Percentiles rank a stretch among this genome's conserved stretches.
Conservation (phyloP, 2,888 invertebrate species). For the Rhamnusium bicolor region DNA sequence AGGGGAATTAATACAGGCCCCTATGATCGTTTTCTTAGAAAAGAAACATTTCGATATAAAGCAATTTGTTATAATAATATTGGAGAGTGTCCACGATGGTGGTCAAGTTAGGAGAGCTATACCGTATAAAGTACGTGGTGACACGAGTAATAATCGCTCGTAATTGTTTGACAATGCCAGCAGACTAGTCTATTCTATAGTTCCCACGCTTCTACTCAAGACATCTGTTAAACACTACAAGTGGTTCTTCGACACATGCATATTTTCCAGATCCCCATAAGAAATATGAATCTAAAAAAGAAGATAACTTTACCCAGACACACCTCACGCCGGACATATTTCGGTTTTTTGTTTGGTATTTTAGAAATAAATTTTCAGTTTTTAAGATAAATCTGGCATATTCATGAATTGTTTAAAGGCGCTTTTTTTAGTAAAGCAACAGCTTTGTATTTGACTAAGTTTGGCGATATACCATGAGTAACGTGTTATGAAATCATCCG, state of each 20-base stretch:
- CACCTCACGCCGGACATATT: conserved; percentile 8
- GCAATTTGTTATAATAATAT: conserved; percentile 32
- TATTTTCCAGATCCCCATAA: conserved; percentile 34
- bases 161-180: conserved; percentile 63
- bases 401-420: background rate
- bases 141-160: conserved; percentile 58
- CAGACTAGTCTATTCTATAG: conserved; percentile 48
- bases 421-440: background rate
- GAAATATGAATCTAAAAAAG: conserved; percentile 32
- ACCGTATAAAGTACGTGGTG: conserved; percentile 59
- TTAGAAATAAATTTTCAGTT: conserved; percentile 3
- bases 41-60: conserved; percentile 25
- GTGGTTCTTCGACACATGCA: conserved; percentile 48
- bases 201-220: conserved; percentile 56
- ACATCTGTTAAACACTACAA: conserved; percentile 55
- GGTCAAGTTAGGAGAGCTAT: conserved; percentile 40
- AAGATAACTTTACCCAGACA: conserved; percentile 14
- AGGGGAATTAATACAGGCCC: conserved; percentile 35
- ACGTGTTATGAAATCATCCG: background rate
- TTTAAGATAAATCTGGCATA: conserved; percentile 15
- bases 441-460: background rate
- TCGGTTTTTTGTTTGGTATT: conserved; percentile 1
- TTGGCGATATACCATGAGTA: background rate
- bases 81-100: conserved; percentile 35
- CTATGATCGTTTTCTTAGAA: conserved; percentile 34